These are phyloP conservation scores for Drosophila ustulata DNA, from an alignment of 2,888 invertebrate species.

Conservation along the genomic window DNA sequence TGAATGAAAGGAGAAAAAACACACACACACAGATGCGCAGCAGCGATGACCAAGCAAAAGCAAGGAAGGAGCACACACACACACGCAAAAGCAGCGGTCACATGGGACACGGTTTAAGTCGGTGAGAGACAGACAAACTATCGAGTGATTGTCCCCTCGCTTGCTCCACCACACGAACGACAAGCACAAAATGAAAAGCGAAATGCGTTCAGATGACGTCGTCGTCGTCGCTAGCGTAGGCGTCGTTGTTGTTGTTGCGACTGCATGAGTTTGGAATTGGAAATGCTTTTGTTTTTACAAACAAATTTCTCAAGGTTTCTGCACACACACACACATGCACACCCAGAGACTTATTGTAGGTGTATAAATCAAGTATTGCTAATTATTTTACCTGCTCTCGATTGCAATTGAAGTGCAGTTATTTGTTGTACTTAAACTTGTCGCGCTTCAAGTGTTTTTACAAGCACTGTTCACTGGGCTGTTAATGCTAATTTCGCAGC, in stretches of 20 bases:
- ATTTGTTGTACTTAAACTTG: conserved; percentile 17
- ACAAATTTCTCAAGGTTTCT: conserved; percentile 67
- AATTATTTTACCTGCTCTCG: conserved; percentile 69
- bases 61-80: conserved; percentile 44
- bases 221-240: conserved; percentile 58
- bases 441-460: conserved; percentile 54
- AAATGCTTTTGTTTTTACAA: conserved; percentile 63
- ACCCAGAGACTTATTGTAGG: not conserved
- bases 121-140: conserved; percentile 41
- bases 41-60: conserved; percentile 58
- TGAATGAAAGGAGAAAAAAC: conserved; percentile 64
- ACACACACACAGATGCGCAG: conserved; percentile 26
- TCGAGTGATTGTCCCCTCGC: conserved; percentile 23
- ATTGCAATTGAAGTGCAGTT: conserved; percentile 37
- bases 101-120: conserved; percentile 36
- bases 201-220: conserved; percentile 68
- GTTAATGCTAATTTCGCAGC: conserved; percentile 52
- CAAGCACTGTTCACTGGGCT: conserved; percentile 43
- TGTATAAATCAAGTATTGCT: conserved; percentile 25
- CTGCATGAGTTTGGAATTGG: conserved; percentile 63
- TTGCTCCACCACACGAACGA: conserved; percentile 25
- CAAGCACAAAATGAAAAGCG: conserved; percentile 66
- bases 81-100: conserved; percentile 36
- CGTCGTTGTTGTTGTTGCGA: conserved; percentile 50
- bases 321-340: conserved; percentile 14